phyloP scores from a whole-genome alignment of 1,140 invertebrate genomes.

The Schmidtea mediterranea region DNA sequence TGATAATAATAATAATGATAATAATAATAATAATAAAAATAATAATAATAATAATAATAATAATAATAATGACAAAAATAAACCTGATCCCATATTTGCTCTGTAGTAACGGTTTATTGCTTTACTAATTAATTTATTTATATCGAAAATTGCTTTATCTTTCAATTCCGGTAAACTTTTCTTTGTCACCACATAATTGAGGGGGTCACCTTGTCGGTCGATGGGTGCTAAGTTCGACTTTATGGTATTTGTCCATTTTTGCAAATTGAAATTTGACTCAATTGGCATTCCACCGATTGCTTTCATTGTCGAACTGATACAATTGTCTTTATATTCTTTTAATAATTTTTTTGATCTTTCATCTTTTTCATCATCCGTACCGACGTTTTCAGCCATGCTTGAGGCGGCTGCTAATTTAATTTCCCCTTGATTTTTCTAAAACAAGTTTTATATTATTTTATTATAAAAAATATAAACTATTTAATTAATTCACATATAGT shows the following conservation, averaged over 20 bases:
- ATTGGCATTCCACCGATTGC: slow-evolving; percentile 12
- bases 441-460: too few species aligned
- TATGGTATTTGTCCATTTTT: slow-evolving; percentile 11
- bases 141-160: slow-evolving; percentile 6
- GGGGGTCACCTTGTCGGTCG: slow-evolving; percentile 14
- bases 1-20: too few species aligned
- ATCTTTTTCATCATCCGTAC: too few species aligned
- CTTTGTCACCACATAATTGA: slow-evolving; percentile 13
- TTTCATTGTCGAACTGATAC: slow-evolving; percentile 9
- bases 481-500: too few species aligned
- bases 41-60: too few species aligned
- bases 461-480: too few species aligned
- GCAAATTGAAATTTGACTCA: slow-evolving; percentile 9
- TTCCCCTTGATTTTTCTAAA: too few species aligned
- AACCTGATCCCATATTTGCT: slow-evolving; percentile 13
- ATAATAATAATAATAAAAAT: too few species aligned
- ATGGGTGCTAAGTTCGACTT: slow-evolving; percentile 13
- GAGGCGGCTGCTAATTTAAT: too few species aligned
- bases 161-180: slow-evolving; percentile 12
- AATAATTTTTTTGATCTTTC: too few species aligned
- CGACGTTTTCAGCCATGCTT: too few species aligned
- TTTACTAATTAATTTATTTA: slow-evolving; percentile 8
- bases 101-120: slow-evolving; percentile 15
- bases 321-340: slow-evolving; percentile 7
- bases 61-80: too few species aligned